phyloP scores from a whole-genome alignment of 2,888 invertebrate species.

The Drosophila birchii region DNA sequence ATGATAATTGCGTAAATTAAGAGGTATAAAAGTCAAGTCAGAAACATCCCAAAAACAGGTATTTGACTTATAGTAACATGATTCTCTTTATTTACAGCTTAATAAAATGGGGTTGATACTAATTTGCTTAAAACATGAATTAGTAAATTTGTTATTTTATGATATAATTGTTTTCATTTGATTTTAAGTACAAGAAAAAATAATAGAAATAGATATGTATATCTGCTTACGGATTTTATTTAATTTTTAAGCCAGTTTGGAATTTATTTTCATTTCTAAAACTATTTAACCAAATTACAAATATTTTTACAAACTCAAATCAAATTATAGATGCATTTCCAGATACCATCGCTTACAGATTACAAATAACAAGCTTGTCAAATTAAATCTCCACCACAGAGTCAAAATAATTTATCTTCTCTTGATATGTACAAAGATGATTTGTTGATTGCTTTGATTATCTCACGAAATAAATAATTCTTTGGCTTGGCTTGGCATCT shows the following conservation, averaged over 20 bases:
- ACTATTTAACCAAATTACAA: too few relatives aligned
- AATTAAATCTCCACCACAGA: background rate
- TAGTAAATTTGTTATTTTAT: background rate
- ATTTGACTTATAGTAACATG: background rate
- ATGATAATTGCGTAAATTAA: conserved; percentile 39
- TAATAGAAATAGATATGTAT: background rate
- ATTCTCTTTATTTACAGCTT: background rate
- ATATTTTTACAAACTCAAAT: background rate
- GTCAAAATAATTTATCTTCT: conserved; percentile 2
- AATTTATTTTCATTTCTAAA: background rate
- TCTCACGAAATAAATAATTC: conserved; percentile 4
- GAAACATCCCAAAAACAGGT: background rate
- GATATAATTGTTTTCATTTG: background rate
- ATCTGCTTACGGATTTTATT: background rate
- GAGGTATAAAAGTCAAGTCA: conserved; percentile 1
- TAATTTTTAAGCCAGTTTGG: background rate
- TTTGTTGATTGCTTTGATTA: conserved; percentile 8
- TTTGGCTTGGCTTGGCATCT: conserved; percentile 10
- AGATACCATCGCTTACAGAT: background rate
- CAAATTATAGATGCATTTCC: background rate
- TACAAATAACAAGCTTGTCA: background rate
- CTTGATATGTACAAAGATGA: conserved; percentile 1
- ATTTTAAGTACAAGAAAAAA: background rate
- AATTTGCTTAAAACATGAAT: background rate
- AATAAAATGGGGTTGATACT: background rate